Evolutionary conservation across 2,797 vertebrate species (phyloP), one percentile per base, ranked within the genome.

Genomic region (Dryobates pubescens): DNA sequence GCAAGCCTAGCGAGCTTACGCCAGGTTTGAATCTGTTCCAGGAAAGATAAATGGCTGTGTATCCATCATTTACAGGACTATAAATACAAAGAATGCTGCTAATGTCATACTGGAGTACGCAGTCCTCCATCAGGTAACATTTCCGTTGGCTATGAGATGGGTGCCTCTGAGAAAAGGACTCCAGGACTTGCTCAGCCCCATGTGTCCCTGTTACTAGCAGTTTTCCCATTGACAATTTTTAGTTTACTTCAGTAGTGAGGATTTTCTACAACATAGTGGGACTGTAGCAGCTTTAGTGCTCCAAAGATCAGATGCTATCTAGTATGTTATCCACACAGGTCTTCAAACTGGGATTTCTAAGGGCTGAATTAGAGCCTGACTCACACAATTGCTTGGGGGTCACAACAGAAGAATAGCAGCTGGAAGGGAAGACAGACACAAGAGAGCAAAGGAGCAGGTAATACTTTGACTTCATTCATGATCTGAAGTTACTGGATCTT

Each of bases 1-100:
- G 89, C 80, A 89, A 89, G 72, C 32, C 74, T 71, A 79, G 64
- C 4, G 4, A 92, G 73, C 45, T 92, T 91, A 89, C 19, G 4
- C 90, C 64, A 92, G 53, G 85, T 86, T 90, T 92, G 87, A 95
- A 62, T 89, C 67, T 56, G 20, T 41, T 95, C 92, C 92, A 93
- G 74, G 87, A 83, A 84, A 92, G 87, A 95, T 71, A 94, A 92
- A 91, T 95, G 76, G 54, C 64, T 76, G 68, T 4, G 0, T 64
- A 79, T 76, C 82, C 82, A n/a, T 82, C 82, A 93, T 88, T 95
- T 93, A 89, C 57, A 76, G 61, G 73, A 73, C 90, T 94, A 89
- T 94, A 93, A 96, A 92, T 95, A 94, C 30, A 73, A 93, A 82
- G 87, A 75, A 72, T 0, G 0, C 49, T 85, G 59, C 49, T 92